Evolutionary conservation across 2,797 vertebrate species (phyloP).

Genomic region (Peromyscus aztecus): DNA sequence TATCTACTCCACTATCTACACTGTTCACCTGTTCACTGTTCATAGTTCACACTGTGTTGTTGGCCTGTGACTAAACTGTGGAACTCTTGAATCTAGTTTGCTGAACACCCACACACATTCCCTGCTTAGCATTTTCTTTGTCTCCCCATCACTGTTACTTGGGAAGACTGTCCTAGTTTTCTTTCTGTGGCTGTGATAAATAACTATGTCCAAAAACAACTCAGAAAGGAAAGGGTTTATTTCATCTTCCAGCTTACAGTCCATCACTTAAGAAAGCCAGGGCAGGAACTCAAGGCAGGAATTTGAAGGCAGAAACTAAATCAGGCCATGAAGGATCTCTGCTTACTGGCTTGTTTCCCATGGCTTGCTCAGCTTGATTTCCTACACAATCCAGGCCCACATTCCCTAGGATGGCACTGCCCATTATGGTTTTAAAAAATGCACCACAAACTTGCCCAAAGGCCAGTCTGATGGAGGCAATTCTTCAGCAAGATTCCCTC

Average conservation of each 20-base stretch:
- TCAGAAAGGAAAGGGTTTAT: neutral
- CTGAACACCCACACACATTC: neutral
- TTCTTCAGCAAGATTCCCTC: neutral
- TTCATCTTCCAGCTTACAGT: neutral
- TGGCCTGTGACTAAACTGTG: neutral
- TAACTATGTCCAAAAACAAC: neutral
- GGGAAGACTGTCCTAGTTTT: neutral
- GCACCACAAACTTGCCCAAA: neutral
- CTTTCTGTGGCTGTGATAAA: neutral
- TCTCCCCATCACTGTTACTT: neutral
- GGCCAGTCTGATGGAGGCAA: neutral
- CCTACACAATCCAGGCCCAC: neutral
- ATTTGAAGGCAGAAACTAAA: neutral
- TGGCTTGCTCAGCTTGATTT: neutral
- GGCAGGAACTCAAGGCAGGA: neutral
- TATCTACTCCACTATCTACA: neutral
- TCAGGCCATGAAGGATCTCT: neutral
- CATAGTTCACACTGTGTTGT: no score
- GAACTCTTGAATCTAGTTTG: neutral
- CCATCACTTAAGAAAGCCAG: neutral
- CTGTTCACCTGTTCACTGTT: neutral
- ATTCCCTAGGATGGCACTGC: neutral
- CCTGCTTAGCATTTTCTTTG: neutral
- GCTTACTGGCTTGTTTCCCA: neutral
- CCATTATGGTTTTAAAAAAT: neutral